Evolutionary conservation across 2,797 vertebrate species (phyloP), one percentile per base, ranked within the genome.

Genomic region (Buceros bicornis): DNA sequence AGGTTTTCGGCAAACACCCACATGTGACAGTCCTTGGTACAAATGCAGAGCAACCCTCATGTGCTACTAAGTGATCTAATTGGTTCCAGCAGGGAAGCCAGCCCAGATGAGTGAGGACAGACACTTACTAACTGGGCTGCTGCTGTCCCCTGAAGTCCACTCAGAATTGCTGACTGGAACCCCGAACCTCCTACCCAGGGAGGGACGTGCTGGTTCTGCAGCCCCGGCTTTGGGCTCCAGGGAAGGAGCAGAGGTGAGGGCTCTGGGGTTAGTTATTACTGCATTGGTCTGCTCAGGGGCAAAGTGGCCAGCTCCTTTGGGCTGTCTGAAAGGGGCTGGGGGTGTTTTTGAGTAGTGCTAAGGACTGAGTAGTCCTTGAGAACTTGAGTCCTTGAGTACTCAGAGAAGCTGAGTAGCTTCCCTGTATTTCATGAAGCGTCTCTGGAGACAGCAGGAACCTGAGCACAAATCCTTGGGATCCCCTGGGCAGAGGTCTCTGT

Each of bases 161-260:
- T 58, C 1, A 33, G 62, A 28, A 8, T 5, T 35, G 28, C 12
- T 6, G 21, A 1, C 5, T 1, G 5, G 33, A 66, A 31, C 2
- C 0, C 2, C 13, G 64, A 45, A 2, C 3, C 1, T 29, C 2
- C 1, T 5, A 2, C 5, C 0, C 1, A 0, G 26, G 1, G 4
- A 29, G 11, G 42, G 8, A 19, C 40, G 4, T 0, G 0, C 3
- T 29, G 40, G 9, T 86, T 15, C 21, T 64, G 13, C 45, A 76
- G 47, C 17, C 2, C 2, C 14, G 29, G 60, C 21, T 21, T n/a
- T 57, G 43, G 64, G 37, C 45, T 78, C 42, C 9, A 13, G 31
- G 29, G 25, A 43, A 79, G 65, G 9, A 87, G 56, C n/a, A 18
- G 77, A 92, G 90, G 90, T 95, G 80, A 90, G 90, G 33, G 35